Base-by-base conservation (phyloP, 2,797 vertebrate species). In the Sebastes oblongus region DNA sequence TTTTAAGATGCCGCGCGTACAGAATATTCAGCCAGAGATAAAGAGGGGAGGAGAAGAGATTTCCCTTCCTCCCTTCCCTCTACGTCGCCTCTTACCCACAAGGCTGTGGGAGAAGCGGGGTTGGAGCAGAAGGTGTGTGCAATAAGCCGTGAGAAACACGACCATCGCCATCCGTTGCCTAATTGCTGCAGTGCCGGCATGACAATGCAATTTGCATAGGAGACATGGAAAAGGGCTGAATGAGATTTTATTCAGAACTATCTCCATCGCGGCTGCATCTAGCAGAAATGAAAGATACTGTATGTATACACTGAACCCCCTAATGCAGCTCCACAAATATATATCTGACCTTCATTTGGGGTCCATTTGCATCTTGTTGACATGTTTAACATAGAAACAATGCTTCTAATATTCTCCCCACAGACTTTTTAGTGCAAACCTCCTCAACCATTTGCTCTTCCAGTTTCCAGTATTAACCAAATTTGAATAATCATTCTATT, bases 401-500 rank as follows among this genome's bases (percentile, higher is more conserved):
- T 46, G 46, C 39, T 55, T 80, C 66, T 46, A 6, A 8, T 56
- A 22, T 69, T 11, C 25, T 75, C 65, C 55, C 69, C 46, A 56
- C 66, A 85, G 66, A 68, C 56, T 76, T 77, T 85, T 81, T 54
- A 74, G 11, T 42, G 46, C n/a, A 66, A 78, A 85, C 71, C 50
- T 64, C 30, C 46, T 73, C 20, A 72, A 67, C 27, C 64, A 20
- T 76, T 66, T 71, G 73, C 75, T 71, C 54, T 75, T 84, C 54
- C 72, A 82, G 76, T 78, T 80, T 80, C 60, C 54, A 78, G 81
- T 20, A 83, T 85, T 82, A 85, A 79, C 78, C 78, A 75, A 68
- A 87, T 91, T 88, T 89, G 70, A 93, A 92, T 88, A 87, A 92
- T 91, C 78, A 81, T 86, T 91, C 81, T 82, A 88, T 92, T 92